phyloP scores from a whole-genome alignment of 2,797 vertebrate genomes.

The Macrochelys suwanniensis region DNA sequence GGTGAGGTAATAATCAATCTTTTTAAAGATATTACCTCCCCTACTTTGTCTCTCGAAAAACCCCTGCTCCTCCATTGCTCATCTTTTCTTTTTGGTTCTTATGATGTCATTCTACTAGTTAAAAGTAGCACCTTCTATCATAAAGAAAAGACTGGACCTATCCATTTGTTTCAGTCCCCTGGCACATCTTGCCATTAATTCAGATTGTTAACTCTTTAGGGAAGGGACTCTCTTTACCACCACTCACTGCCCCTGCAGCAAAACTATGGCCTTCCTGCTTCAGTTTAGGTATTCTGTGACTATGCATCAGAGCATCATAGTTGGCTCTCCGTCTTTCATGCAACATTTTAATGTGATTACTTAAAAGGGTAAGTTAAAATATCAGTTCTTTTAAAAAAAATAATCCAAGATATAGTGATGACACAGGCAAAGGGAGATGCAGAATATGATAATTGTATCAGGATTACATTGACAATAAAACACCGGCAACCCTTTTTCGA shows the following conservation, averaged over 20 bases:
- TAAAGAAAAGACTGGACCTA: not conserved
- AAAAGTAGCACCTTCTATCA: rapidly evolving
- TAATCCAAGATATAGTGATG: not conserved
- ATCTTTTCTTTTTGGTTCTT: not conserved
- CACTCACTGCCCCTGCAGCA: conserved; percentile 21
- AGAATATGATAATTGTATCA: conserved; percentile 20
- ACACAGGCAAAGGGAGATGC: conserved; percentile 4
- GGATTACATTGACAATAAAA: not conserved
- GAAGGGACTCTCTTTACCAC: not conserved
- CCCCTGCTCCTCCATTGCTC: not conserved
- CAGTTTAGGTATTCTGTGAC: not conserved
- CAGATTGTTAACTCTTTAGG: conserved; percentile 3
- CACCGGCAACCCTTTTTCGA: not conserved
- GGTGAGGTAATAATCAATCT: not conserved
- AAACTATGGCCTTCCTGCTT: not conserved
- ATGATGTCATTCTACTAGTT: not conserved
- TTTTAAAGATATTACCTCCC: not conserved
- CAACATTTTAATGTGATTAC: not conserved
- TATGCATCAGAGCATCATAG: not conserved
- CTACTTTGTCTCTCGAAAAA: not conserved
- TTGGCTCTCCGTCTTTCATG: not conserved
- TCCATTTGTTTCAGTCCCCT: not conserved
- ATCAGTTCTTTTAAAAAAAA: not conserved
- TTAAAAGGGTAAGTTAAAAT: not conserved
- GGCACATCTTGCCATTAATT: not conserved